Percentiles rank a stretch among this genome's conserved stretches.
These are phyloP conservation scores for Eidolon dupreanum DNA, from an alignment of 2,797 vertebrate genomes.

Conservation along the genomic window DNA sequence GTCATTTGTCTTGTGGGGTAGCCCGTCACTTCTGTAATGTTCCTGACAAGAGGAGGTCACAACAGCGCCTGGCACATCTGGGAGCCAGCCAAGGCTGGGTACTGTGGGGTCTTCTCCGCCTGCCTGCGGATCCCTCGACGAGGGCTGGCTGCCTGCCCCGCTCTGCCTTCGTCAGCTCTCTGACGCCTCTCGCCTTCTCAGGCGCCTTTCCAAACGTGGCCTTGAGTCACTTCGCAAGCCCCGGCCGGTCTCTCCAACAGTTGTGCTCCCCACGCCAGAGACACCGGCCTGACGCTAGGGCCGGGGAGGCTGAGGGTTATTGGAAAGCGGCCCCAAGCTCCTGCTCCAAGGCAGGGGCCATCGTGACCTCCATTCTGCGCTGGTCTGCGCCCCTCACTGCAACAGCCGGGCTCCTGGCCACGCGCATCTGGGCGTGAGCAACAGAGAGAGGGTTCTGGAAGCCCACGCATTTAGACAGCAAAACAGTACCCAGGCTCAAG, in stretches of 20 bases:
- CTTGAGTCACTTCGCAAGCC: neutral
- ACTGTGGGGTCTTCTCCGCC: fast-evolving
- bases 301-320: neutral
- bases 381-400: neutral
- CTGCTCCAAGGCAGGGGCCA: neutral
- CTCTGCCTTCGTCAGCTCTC: neutral
- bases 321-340: neutral
- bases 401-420: neutral
- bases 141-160: fast-evolving
- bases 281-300: neutral
- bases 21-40: neutral
- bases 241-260: neutral
- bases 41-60: neutral
- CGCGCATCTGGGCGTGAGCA: neutral
- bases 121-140: neutral
- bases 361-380: neutral
- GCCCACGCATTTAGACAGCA: neutral
- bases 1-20: neutral
- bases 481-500: no score
- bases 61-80: neutral
- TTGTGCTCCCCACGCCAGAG: neutral
- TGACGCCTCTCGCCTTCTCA: fast-evolving
- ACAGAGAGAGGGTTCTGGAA: neutral
- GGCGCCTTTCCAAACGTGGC: neutral
- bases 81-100: neutral